Evolutionary conservation across 2,113 vertebrate species (phyloP).

Genomic region (Neodon shergylaensis): DNA sequence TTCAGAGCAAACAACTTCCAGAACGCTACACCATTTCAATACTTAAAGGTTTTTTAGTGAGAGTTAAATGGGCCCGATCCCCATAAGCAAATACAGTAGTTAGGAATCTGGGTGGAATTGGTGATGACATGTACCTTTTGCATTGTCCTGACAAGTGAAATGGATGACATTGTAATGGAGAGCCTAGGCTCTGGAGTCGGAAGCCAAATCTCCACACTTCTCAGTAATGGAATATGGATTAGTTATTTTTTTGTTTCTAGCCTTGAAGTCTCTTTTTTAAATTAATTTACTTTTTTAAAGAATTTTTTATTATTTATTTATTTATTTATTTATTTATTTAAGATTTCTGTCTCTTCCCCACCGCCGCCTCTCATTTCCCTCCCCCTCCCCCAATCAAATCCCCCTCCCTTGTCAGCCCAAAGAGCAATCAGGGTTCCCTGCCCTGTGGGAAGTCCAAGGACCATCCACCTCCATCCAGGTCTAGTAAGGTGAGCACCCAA

Average conservation of each 20-base stretch:
- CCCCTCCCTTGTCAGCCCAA: too few relatives aligned
- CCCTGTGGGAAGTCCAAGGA: too few relatives aligned
- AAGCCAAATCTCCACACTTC: background rate
- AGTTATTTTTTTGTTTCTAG: background rate
- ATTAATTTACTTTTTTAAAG: too few relatives aligned
- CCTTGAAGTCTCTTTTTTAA: background rate
- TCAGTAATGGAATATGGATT: background rate
- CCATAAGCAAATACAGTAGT: background rate
- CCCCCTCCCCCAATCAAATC: too few relatives aligned
- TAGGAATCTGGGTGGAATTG: background rate
- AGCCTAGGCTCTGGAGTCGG: background rate
- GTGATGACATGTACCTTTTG: fast-evolving
- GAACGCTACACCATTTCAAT: background rate
- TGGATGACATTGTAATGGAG: background rate
- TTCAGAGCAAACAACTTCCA: background rate
- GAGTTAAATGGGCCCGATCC: background rate
- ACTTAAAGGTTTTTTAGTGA: background rate
- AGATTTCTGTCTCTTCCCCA: too few relatives aligned
- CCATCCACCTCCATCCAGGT: too few relatives aligned
- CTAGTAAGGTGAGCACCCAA: too few relatives aligned
- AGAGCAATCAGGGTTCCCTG: too few relatives aligned
- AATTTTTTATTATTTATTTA: too few relatives aligned
- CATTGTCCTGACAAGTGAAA: background rate
- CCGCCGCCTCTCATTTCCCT: too few relatives aligned
- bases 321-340: too few relatives aligned